phyloP scores from a whole-genome alignment of 2,888 invertebrate species.

The Pachliopta kotzebuea region DNA sequence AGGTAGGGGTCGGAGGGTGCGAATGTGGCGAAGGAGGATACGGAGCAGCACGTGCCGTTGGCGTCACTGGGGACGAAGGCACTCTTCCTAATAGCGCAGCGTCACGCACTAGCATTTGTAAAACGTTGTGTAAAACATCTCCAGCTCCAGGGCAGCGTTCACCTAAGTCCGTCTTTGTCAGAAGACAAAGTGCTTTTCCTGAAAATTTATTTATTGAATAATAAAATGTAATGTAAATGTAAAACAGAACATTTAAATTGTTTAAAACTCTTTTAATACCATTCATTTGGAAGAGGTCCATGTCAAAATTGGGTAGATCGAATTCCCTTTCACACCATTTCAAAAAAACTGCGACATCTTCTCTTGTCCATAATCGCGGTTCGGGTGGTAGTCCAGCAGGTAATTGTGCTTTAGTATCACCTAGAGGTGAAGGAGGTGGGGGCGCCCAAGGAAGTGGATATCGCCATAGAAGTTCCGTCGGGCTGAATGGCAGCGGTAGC shows the following conservation, averaged over 20 bases:
- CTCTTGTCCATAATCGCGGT: constrained; percentile 94
- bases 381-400: constrained; percentile 92
- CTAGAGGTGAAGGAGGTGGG: constrained; percentile 84
- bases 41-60: constrained; percentile 85
- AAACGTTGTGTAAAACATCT: constrained; percentile 95
- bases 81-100: constrained; percentile 89
- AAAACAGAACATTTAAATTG: too few relatives aligned
- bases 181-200: constrained; percentile 94
- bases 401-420: constrained; percentile 93
- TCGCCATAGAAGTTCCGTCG: constrained; percentile 92
- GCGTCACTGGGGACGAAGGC: constrained; percentile 90
- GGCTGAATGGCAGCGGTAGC: constrained; percentile 89
- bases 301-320: constrained; percentile 93
- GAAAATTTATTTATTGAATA: constrained; percentile 39
- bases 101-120: constrained; percentile 92
- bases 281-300: constrained; percentile 98
- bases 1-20: constrained; percentile 90
- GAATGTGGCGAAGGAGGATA: constrained; percentile 91
- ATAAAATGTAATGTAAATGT: background rate
- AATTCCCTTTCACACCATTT: constrained; percentile 96
- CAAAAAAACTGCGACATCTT: constrained; percentile 92
- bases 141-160: constrained; percentile 96
- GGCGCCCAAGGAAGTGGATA: constrained; percentile 90
- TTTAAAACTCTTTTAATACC: constrained; percentile 75
- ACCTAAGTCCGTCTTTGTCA: constrained; percentile 93